These are phyloP conservation scores for Falco peregrinus DNA, from an alignment of 2,797 vertebrate species.

Conservation along the genomic window DNA sequence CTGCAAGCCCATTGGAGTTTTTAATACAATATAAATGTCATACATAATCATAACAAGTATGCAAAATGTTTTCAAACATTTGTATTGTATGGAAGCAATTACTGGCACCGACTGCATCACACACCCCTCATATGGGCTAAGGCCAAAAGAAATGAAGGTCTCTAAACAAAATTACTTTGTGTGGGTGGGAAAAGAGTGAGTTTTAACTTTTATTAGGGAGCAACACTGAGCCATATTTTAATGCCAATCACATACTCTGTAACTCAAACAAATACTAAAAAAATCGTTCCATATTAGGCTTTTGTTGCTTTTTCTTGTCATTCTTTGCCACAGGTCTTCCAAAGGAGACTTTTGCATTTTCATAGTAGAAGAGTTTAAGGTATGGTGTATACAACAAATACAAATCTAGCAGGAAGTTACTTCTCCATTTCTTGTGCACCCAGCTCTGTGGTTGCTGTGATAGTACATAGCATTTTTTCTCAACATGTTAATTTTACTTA, in stretches of 20 bases:
- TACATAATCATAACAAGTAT: conserved; percentile 67
- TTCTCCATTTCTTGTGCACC: background rate
- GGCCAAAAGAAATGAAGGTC: conserved; percentile 83
- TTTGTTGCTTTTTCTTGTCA: conserved; percentile 57
- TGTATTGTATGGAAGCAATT: conserved; percentile 95
- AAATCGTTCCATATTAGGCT: conserved; percentile 79
- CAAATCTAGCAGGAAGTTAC: background rate
- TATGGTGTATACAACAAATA: background rate
- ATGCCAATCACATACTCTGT: conserved; percentile 86
- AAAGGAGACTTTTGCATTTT: conserved; percentile 19
- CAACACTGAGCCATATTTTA: conserved; percentile 82
- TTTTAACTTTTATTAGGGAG: conserved; percentile 86
- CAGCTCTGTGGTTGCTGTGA: background rate
- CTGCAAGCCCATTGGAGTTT: conserved; percentile 53
- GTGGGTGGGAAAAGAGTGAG: conserved; percentile 84
- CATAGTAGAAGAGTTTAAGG: background rate
- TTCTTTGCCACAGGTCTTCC: conserved; percentile 20
- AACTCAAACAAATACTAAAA: conserved; percentile 83
- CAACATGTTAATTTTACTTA: background rate
- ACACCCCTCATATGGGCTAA: conserved; percentile 85
- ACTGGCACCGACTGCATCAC: conserved; percentile 86
- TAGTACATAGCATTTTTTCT: background rate
- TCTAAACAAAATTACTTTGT: conserved; percentile 89
- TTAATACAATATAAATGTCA: conserved; percentile 70
- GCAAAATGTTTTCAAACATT: conserved; percentile 76